Evolutionary conservation across 2,797 vertebrate genomes (phyloP).

Genomic region (Schizopygopsis malacanthus): DNA sequence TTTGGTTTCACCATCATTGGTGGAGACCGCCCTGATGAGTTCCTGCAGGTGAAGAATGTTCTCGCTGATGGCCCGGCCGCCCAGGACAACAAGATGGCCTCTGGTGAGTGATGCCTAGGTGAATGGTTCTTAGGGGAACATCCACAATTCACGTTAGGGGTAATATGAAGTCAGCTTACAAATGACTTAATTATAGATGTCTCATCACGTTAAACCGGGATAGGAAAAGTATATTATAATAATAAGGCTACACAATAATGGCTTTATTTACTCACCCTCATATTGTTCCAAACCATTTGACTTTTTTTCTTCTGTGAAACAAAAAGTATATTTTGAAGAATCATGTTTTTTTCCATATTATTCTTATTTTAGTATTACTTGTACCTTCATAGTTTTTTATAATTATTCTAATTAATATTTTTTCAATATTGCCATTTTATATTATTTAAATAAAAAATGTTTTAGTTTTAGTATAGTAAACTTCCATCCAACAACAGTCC

Average conservation of each 20-base stretch:
- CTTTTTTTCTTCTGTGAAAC: not conserved
- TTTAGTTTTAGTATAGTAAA: not conserved
- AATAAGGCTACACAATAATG: not conserved
- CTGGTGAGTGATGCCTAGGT: constrained; percentile 78
- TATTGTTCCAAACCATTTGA: not conserved
- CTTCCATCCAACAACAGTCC: not conserved
- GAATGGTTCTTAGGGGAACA: not conserved
- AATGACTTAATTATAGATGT: not conserved
- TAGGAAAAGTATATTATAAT: not conserved
- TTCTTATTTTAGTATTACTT: not conserved
- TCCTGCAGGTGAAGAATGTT: constrained; percentile 97
- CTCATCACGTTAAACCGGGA: not conserved
- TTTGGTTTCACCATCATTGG: constrained; percentile 99
- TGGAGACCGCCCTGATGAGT: constrained; percentile 95
- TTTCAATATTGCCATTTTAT: not conserved
- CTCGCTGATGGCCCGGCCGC: constrained; percentile 93
- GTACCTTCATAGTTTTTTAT: not conserved
- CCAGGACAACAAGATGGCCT: constrained; percentile 93
- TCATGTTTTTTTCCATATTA: not conserved
- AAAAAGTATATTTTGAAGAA: not conserved
- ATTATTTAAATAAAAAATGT: not conserved
- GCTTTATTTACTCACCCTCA: not conserved
- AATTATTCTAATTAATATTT: not conserved
- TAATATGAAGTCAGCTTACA: not conserved
- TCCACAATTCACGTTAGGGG: not conserved